Evolutionary conservation across 2,797 vertebrate species (phyloP).

Genomic region (Acanthopagrus latus): DNA sequence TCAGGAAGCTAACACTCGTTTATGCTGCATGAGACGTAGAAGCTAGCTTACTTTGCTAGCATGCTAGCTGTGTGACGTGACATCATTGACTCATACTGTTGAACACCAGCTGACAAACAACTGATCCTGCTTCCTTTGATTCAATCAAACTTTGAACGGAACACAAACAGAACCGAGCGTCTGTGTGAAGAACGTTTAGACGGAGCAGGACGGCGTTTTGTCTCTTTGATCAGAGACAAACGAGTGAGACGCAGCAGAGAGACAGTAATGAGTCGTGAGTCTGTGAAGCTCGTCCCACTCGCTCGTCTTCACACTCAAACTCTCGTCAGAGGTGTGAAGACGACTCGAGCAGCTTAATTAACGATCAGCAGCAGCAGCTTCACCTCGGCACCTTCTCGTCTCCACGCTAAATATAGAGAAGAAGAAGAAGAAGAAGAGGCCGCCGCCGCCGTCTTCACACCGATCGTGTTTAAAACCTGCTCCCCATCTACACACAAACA

Average conservation of each 20-base stretch:
- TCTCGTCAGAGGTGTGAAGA: slow-evolving; percentile 16
- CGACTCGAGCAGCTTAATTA: slow-evolving; percentile 18
- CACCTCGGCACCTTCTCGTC: neutral
- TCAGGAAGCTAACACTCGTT: no score
- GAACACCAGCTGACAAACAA: no score
- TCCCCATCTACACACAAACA: neutral
- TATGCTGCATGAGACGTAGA: no score
- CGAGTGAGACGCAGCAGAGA: neutral
- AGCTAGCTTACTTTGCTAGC: no score
- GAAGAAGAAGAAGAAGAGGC: slow-evolving; percentile 7
- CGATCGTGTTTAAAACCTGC: slow-evolving; percentile 19
- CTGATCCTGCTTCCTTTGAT: no score
- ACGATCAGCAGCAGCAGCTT: neutral
- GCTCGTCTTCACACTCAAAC: neutral
- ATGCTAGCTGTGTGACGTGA: no score
- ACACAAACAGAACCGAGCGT: neutral
- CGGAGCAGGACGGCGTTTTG: neutral
- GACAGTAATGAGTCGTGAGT: neutral
- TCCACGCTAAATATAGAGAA: neutral
- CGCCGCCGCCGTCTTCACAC: neutral
- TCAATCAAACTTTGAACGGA: no score
- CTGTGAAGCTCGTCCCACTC: slow-evolving; percentile 2
- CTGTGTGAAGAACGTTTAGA: neutral
- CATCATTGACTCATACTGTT: no score
- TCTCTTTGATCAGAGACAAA: neutral